Evolutionary conservation across 1,140 invertebrate species (phyloP).

Genomic region (Melitaea cinxia): DNA sequence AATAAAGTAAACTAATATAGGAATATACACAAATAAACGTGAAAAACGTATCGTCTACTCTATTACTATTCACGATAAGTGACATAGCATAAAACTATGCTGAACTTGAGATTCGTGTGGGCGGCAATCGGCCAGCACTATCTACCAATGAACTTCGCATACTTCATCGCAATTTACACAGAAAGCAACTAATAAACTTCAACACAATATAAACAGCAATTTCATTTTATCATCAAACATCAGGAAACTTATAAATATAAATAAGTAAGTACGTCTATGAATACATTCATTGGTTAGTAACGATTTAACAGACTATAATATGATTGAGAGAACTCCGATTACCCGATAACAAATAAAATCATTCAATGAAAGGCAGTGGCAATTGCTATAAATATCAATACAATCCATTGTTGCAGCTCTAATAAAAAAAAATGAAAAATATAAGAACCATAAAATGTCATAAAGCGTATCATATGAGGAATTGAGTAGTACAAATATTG

Average conservation of each 20-base stretch:
- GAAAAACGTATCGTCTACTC: slow-evolving; percentile 20
- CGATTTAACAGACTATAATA: too few species aligned
- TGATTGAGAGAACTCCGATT: slow-evolving; percentile 8
- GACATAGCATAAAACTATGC: slow-evolving; percentile 44
- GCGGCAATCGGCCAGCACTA: slow-evolving; percentile 58
- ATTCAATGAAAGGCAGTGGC: slow-evolving; percentile 37
- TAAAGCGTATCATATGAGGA: slow-evolving; percentile 26
- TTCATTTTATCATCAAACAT: slow-evolving; percentile 24
- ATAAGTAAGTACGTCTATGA: too few species aligned
- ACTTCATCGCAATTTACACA: slow-evolving; percentile 25
- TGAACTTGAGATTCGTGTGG: slow-evolving; percentile 47
- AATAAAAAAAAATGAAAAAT: slow-evolving; percentile 36
- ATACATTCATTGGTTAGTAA: too few species aligned
- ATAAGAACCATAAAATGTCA: slow-evolving; percentile 38
- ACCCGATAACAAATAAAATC: slow-evolving; percentile 33
- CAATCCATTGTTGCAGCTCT: slow-evolving; percentile 28
- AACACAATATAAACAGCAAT: background rate
- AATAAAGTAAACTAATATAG: too few species aligned
- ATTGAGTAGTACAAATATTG: slow-evolving; percentile 27
- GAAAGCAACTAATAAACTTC: slow-evolving; percentile 12
- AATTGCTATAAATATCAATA: slow-evolving; percentile 36
- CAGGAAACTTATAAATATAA: slow-evolving; percentile 9
- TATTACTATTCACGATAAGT: slow-evolving; percentile 53
- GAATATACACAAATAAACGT: background rate
- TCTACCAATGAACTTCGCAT: slow-evolving; percentile 44